These are phyloP conservation scores for Cyprinus carpio DNA, from an alignment of 2,113 vertebrate genomes.

Conservation along the genomic window DNA sequence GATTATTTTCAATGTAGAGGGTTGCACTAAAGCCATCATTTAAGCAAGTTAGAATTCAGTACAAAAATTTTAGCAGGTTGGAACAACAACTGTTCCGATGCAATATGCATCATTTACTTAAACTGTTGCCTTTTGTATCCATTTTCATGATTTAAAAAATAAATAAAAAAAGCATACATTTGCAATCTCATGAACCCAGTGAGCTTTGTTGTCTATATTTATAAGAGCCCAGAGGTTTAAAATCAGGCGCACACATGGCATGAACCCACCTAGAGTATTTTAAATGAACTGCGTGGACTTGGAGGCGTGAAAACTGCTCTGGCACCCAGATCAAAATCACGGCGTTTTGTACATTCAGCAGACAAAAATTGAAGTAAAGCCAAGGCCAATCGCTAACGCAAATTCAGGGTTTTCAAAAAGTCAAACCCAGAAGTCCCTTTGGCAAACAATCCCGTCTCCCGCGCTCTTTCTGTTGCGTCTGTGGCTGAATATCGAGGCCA, in stretches of 20 bases:
- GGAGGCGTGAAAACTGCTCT: conserved; percentile 45
- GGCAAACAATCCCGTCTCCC: conserved; percentile 35
- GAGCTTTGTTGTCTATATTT: not conserved
- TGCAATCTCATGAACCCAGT: not conserved
- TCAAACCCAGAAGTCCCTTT: conserved; percentile 48
- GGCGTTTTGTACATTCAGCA: conserved; percentile 28
- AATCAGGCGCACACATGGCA: conserved; percentile 14
- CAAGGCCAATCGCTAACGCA: conserved; percentile 52
- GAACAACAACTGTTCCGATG: not conserved
- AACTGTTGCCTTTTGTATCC: not conserved
- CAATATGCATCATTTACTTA: not conserved
- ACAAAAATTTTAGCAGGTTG: not conserved
- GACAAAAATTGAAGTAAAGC: conserved; percentile 50
- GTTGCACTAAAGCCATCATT: too few relatives aligned
- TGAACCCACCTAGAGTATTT: conserved; percentile 38
- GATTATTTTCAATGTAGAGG: too few relatives aligned
- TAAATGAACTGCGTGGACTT: conserved; percentile 39
- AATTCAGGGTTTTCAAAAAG: conserved; percentile 57
- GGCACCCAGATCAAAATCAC: conserved; percentile 43
- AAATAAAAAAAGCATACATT: not conserved
- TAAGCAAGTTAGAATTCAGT: not conserved
- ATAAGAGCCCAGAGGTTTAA: conserved; percentile 15
- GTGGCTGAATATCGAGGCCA: conserved; percentile 19
- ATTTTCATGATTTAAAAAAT: conserved; percentile 19
- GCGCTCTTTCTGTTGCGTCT: not conserved